Evolutionary conservation across 1,140 invertebrate genomes (phyloP).

Genomic region (Nephotettix cincticeps): DNA sequence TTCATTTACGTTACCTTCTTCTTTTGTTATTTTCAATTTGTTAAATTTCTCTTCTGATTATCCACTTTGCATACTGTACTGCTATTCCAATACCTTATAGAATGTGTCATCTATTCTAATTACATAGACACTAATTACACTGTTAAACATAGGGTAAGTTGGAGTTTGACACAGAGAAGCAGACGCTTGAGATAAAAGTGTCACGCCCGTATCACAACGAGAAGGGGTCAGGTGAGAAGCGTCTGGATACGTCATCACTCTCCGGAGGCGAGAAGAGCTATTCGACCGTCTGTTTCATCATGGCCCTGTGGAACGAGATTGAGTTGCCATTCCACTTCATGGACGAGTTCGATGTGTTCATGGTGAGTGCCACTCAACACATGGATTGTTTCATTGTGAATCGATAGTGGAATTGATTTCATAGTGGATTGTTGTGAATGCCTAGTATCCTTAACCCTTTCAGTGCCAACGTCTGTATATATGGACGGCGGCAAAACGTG

Average conservation of each 20-base stretch:
- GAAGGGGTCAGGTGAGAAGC: conserved; percentile 29
- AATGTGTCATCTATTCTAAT: too few relatives aligned
- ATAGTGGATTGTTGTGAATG: background rate
- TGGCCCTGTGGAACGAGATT: conserved; percentile 90
- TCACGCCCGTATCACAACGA: conserved; percentile 50
- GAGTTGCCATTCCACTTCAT: conserved; percentile 92
- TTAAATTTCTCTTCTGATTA: too few relatives aligned
- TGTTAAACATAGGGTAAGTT: conserved; percentile 50
- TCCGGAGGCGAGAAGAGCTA: conserved; percentile 96
- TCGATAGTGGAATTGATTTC: too few relatives aligned
- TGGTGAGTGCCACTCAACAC: conserved; percentile 59
- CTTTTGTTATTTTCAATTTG: too few relatives aligned
- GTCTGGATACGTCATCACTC: conserved; percentile 61
- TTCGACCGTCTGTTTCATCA: conserved; percentile 90
- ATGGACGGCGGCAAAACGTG: too few relatives aligned
- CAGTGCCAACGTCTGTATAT: too few relatives aligned
- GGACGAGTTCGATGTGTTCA: conserved; percentile 98
- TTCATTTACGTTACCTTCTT: too few relatives aligned
- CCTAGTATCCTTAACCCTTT: background rate
- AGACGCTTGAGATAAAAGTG: conserved; percentile 59
- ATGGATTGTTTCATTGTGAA: too few relatives aligned
- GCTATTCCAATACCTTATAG: too few relatives aligned
- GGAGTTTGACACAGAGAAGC: conserved; percentile 58
- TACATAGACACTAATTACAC: too few relatives aligned
- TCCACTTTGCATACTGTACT: too few relatives aligned